Percentiles rank a stretch among this genome's conserved stretches.
phyloP scores from a whole-genome alignment of 2,888 invertebrate species.

The Parthenolecanium corni region DNA sequence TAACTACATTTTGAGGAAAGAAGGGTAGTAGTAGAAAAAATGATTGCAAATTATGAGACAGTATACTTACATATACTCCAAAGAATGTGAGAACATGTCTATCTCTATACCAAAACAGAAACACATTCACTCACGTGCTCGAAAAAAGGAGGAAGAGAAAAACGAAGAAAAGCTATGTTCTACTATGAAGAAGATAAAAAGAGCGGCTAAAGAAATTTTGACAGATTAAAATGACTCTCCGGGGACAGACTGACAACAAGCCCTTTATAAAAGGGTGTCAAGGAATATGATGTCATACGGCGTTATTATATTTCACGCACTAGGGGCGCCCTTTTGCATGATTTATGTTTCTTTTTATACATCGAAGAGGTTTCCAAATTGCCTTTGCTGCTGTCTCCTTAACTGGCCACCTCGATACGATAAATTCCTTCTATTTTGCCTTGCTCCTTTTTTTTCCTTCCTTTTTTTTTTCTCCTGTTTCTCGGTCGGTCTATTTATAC shows the following conservation, averaged over 20 bases:
- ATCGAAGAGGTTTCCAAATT: slow-evolving; percentile 16
- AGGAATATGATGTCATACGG: slow-evolving; percentile 27
- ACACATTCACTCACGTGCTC: no score
- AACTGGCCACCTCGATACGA: slow-evolving; percentile 11
- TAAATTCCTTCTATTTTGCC: neutral
- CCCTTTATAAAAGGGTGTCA: slow-evolving; percentile 28
- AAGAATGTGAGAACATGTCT: no score
- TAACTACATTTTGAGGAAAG: no score
- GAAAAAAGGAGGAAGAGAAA: no score
- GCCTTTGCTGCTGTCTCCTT: slow-evolving; percentile 4
- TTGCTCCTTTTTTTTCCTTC: no score
- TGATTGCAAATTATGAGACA: no score
- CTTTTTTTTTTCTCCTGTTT: no score
- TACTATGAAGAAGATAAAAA: slow-evolving; percentile 13
- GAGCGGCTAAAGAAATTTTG: slow-evolving; percentile 25
- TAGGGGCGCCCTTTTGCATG: slow-evolving; percentile 28
- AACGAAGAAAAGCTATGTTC: no score
- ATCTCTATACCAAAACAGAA: no score
- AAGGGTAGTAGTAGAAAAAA: no score
- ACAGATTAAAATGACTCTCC: slow-evolving; percentile 29
- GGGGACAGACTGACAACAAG: slow-evolving; percentile 26
- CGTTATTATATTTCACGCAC: slow-evolving; percentile 27
- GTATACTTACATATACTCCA: no score
- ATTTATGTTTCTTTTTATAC: slow-evolving; percentile 23
- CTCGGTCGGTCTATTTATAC: no score